Conservation (phyloP, 2,113 vertebrate species). For the Progne subis region DNA sequence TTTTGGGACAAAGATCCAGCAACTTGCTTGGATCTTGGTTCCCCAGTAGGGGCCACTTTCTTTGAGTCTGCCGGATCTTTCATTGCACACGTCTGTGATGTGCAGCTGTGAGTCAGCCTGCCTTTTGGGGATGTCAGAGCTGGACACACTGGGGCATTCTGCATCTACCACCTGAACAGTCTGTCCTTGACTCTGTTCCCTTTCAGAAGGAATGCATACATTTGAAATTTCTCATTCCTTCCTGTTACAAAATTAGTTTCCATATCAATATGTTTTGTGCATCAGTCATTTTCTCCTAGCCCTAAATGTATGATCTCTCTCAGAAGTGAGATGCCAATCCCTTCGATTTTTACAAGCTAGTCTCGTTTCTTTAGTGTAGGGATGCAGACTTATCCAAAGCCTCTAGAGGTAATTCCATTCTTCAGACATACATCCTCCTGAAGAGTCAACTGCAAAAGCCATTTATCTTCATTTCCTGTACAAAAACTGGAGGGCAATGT, state of each 20-base stretch:
- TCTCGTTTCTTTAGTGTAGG: accelerated
- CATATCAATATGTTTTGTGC: background rate
- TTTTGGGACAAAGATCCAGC: background rate
- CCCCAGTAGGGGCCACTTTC: background rate
- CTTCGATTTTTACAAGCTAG: background rate
- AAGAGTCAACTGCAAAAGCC: background rate
- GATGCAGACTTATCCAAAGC: background rate
- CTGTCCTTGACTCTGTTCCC: background rate
- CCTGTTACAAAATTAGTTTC: background rate
- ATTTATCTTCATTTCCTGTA: conserved; percentile 1
- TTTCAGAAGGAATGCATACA: background rate
- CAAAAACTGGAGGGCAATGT: accelerated
- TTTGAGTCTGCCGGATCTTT: background rate
- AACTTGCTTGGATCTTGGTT: background rate
- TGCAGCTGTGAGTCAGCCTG: background rate
- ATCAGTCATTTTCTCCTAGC: background rate
- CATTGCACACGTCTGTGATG: accelerated
- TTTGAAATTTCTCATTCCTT: background rate
- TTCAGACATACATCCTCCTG: background rate
- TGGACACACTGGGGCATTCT: background rate
- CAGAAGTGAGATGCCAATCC: background rate
- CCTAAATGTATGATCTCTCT: background rate
- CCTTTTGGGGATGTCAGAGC: background rate
- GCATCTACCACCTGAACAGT: background rate
- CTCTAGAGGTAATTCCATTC: background rate